Base-by-base conservation (phyloP, 1,140 invertebrate species). In the Dermatophagoides farinae region DNA sequence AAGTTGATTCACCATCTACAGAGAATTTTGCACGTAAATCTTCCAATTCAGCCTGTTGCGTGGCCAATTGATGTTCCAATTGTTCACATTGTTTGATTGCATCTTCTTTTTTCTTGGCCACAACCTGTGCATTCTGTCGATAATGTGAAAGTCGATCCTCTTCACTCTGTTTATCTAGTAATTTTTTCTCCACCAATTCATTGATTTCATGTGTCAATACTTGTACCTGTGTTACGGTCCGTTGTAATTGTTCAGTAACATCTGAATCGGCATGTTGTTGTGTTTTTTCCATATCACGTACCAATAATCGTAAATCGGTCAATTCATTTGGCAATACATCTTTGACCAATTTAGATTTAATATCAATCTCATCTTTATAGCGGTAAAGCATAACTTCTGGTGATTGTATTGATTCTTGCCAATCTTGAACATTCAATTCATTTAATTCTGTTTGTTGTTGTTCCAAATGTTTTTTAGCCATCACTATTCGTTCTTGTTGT, bases 101-200 rank as follows among this genome's bases (percentile, higher is more conserved):
- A 41, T 31, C 12, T 41, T 60, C 58, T 41, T 31, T 60, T 37
- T 52, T 49, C 14, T 51, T 37, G 8, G 58, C 58, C 1, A 60
- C 58, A 11, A n/a, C 6, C n/a, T 58, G 43, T 62, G 74, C 74
- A 73, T 89, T 86, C 67, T 90, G 85, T 43, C 85, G 75, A 68
- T 86, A 88, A 31, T 86, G 80, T 6, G 81, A 80, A 60, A 87
- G 75, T 71, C 86, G 85, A 69, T 88, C 85, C 65, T 80, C 77
- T 22, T 76, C 76, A 9, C 71, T 71, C 64, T 78, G 72, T 16
- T 70, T 68, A 62, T 67, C 71, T 43, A 70, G 67, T 69, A 76
- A 73, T 55, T 72, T 71, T 62, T 72, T 75, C 64, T 77, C 76
- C 49, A 74, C 71, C 46, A 77, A 66, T 51, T 74, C 69, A 64